Conservation (phyloP, 2,113 vertebrate genomes). For the Zosterops japonicus region DNA sequence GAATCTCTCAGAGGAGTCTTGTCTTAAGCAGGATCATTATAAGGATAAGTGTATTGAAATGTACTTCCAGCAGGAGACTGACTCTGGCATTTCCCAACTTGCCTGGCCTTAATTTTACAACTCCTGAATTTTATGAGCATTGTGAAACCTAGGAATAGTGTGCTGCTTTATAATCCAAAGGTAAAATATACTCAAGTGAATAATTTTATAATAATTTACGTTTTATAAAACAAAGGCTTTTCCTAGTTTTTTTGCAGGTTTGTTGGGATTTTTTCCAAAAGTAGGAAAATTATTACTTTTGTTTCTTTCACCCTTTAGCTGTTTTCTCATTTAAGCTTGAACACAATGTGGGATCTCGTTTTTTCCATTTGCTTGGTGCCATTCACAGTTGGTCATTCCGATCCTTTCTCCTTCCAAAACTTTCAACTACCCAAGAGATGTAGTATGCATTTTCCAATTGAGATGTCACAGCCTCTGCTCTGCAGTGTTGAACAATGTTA, state of each 20-base stretch:
- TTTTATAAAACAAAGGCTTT: not conserved
- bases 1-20: not conserved
- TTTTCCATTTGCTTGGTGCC: not conserved
- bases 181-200: not conserved
- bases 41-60: not conserved
- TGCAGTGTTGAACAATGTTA: not conserved
- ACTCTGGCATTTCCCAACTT: not conserved
- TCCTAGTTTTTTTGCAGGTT: not conserved
- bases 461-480: not conserved
- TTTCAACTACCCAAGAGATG: not conserved
- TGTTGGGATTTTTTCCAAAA: not conserved
- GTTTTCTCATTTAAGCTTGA: not conserved
- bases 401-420: not conserved
- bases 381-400: not conserved
- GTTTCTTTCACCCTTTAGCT: not conserved
- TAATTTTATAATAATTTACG: not conserved
- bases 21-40: not conserved
- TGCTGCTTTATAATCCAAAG: not conserved
- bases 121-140: not conserved
- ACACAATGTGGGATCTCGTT: not conserved
- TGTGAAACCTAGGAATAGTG: not conserved
- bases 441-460: not conserved
- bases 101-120: not conserved
- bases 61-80: not conserved
- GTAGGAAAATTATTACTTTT: not conserved